A percentile compares a stretch with the other conserved stretches of the same genome.
Conservation (phyloP, 2,888 invertebrate genomes). For the Thera britannica region DNA sequence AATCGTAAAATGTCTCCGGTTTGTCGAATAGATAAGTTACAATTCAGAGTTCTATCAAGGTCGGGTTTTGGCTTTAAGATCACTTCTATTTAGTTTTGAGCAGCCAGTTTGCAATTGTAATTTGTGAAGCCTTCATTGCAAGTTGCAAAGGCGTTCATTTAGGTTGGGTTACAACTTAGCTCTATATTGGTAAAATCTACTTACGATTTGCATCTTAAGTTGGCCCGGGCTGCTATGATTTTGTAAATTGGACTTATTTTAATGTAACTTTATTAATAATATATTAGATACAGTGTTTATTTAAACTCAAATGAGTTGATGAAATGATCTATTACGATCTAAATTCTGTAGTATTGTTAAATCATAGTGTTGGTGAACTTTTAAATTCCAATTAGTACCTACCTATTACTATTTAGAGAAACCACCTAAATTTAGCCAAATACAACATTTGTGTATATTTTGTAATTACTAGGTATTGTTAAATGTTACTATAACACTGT, state of each 20-base stretch:
- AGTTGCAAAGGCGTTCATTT: neutral
- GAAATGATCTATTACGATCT: neutral
- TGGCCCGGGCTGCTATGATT: conserved; percentile 4
- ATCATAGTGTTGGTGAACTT: conserved; percentile 19
- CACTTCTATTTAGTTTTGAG: neutral
- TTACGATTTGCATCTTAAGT: neutral
- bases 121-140: neutral
- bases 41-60: neutral
- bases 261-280: neutral
- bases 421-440: conserved; percentile 38
- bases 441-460: conserved; percentile 68
- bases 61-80: neutral
- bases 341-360: neutral
- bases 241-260: conserved; percentile 2
- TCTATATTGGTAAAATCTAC: conserved; percentile 3
- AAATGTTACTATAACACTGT: conserved; percentile 58
- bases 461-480: conserved; percentile 71
- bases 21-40: neutral
- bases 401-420: conserved; percentile 18
- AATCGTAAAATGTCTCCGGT: neutral
- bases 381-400: conserved; percentile 17
- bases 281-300: neutral
- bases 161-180: neutral
- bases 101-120: too few relatives aligned
- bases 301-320: neutral